Evolutionary conservation across 2,888 invertebrate genomes (phyloP).

Genomic region (Polyommatus icarus): DNA sequence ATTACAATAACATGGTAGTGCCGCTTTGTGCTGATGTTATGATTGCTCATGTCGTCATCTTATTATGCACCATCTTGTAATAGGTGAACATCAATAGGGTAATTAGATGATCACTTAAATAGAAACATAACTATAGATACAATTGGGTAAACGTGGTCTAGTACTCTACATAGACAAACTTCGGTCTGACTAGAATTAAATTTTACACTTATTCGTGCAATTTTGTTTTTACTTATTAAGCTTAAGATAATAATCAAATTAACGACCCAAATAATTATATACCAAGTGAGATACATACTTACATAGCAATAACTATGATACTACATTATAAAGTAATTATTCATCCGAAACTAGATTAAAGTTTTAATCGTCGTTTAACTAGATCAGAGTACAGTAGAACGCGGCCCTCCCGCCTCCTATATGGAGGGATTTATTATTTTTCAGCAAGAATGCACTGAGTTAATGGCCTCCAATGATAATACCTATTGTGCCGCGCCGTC

Average conservation of each 20-base stretch:
- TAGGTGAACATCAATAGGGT: not conserved
- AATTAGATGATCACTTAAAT: not conserved
- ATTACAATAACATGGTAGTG: not conserved
- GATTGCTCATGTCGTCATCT: not conserved
- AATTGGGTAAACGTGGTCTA: not conserved
- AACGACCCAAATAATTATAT: no score
- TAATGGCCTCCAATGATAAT: conserved; percentile 72
- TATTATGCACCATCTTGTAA: not conserved
- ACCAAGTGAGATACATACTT: no score
- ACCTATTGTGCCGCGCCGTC: conserved; percentile 54
- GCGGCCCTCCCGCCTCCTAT: conserved; percentile 51
- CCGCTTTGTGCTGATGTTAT: not conserved
- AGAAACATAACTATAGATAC: not conserved
- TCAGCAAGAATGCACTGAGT: conserved; percentile 71
- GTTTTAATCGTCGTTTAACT: conserved; percentile 27
- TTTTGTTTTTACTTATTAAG: not conserved
- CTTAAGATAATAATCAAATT: not conserved
- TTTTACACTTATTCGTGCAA: not conserved
- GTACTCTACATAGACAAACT: not conserved
- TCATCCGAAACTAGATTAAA: not conserved
- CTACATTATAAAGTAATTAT: no score
- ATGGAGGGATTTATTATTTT: conserved; percentile 68
- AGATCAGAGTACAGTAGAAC: conserved; percentile 40
- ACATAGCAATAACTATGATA: no score
- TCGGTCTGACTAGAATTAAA: not conserved